A percentile compares a stretch with the other conserved stretches of the same genome.
Evolutionary conservation across 2,888 invertebrate species (phyloP).

Genomic region (Byasa hedistus): DNA sequence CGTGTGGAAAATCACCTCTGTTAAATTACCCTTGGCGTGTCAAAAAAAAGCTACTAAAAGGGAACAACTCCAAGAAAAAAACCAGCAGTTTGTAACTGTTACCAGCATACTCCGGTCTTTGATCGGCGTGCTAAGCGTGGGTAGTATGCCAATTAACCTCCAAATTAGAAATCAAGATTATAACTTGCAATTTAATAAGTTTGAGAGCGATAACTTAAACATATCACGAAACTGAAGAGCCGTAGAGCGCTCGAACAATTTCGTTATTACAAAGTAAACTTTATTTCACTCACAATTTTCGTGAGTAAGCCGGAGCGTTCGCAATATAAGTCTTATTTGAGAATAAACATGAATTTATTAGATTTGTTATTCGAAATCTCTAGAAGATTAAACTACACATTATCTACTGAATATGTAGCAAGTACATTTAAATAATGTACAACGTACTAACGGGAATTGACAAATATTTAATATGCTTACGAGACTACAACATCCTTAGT

Average conservation of each 20-base stretch:
- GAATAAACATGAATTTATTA: not conserved
- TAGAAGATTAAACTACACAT: not conserved
- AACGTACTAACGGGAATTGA: not conserved
- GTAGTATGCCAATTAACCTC: no score
- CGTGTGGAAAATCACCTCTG: no score
- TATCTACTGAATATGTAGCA: not conserved
- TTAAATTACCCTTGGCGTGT: no score
- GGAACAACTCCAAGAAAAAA: no score
- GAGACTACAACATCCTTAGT: no score
- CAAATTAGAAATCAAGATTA: no score
- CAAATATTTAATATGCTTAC: not conserved
- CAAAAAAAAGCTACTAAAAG: no score
- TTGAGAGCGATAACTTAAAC: not conserved
- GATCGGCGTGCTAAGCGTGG: no score
- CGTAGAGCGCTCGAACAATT: not conserved
- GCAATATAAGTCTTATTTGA: slow-evolving; percentile 2
- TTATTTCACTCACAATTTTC: slow-evolving; percentile 1
- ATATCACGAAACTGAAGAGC: not conserved
- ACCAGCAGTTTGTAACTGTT: no score
- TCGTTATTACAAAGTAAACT: not conserved
- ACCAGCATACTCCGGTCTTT: no score
- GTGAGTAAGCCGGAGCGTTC: not conserved
- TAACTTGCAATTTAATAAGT: no score
- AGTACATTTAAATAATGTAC: slow-evolving; percentile 1
- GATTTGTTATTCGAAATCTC: not conserved